Evolutionary conservation across 2,888 invertebrate species (phyloP), one percentile per base, ranked within the genome.

Genomic region (Tenodera sinensis): DNA sequence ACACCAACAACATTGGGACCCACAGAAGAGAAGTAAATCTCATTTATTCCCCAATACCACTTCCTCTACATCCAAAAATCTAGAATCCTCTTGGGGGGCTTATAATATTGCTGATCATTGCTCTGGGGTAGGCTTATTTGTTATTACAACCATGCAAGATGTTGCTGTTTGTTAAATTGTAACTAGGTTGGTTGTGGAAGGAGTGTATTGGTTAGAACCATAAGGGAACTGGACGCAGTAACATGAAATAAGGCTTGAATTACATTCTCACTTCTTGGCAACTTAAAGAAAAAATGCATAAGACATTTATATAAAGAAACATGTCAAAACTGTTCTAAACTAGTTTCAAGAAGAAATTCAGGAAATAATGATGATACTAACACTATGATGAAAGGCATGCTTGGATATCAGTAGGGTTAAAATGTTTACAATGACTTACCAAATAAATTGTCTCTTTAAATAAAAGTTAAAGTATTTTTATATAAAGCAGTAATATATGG

Each of bases 11-110:
- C 93, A 93, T 92, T 94, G 94, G 94, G 94, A 93, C 93, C 92
- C 93, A 92, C 93, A 93, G 92, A 94, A 94, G 93, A 93, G 93
- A 94, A 93, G 94, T 94, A 94, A 94, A 93, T 93, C 84, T 85
- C 83, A 89, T 89, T 89, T 88, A 87, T 87, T 88, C 88, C 84
- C 88, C 86, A 88, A 54, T 47, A 89, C 82, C 83, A 84, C 88
- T 82, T 47, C 87, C 81, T 86, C 20, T 28, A 86, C 30, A 27
- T 86, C 86, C 86, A 71, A 71, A 83, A 83, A 83, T 27, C 34
- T 83, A 88, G 47, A 71, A 71, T 71, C 54, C 54, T 71, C 54
- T 20, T 71, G 54, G 54, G 54, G 54, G 54, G 54, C 15, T 71
- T 71, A 20, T 54, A 25, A 20, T 25, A 71, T 20, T 71, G 54